Evolutionary conservation across 2,113 vertebrate genomes (phyloP), one percentile per base, ranked within the genome.

Genomic region (Puntigrus tetrazona): DNA sequence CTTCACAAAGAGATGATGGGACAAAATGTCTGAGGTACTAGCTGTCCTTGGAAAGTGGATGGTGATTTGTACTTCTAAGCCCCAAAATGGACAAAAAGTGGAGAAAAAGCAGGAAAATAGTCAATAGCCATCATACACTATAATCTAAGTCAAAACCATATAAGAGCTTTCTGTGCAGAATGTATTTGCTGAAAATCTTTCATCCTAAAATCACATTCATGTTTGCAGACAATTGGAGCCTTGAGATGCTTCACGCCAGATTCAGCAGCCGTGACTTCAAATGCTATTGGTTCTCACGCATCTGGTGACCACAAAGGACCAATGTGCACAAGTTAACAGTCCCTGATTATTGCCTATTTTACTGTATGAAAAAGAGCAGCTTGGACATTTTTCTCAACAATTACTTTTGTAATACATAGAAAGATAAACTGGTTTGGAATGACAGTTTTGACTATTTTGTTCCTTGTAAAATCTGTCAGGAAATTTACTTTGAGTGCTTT

Each of bases 331-430:
- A 69, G 36, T 6, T n/a, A 72, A 72, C 36, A 72, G 69, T n/a
- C 69, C 1, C 69, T 29, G 41, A 7, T 47, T 74, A 5, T 11
- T 25, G 72, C 47, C 25, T 74, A 25, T 43, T 43, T 43, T 13
- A 10, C 25, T 43, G 36, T 43, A 3, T 25, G 69, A 13, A 25
- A 25, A 72, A 14, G 5, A 43, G 22, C 38, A 43, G 69, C 69
- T 25, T 43, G 4, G 36, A 25, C 2, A 41, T n/a, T 25, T 36
- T 41, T 5, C 34, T 72, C 13, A 41, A 70, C 20, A 70, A 10
- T n/a, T 70, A 72, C 36, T 72, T 72, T 72, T 43, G 69, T 72
- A 38, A 13, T 41, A 72, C 10, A 43, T 34, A 72, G 65, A 69
- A 70, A 25, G 36, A 25, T 41, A 14, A 9, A 72, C 69, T n/a